These are phyloP conservation scores for Myotis pilosus DNA, from an alignment of 2,797 vertebrate species.

Conservation along the genomic window DNA sequence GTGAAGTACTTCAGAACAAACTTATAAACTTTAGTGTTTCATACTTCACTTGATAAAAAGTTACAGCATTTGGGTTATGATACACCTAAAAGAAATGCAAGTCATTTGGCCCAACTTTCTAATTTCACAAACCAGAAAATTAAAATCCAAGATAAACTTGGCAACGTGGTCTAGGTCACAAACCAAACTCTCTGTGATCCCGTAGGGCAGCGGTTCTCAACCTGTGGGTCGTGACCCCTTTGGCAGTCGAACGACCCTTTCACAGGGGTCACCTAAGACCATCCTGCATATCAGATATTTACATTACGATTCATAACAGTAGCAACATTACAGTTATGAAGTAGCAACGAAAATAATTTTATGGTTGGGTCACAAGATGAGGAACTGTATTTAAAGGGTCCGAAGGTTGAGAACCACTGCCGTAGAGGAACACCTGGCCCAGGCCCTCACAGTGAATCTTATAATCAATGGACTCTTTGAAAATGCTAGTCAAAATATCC, in stretches of 20 bases:
- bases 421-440: background rate
- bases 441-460: background rate
- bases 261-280: no score
- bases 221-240: no score
- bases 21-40: background rate
- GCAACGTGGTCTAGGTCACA: background rate
- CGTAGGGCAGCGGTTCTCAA: no score
- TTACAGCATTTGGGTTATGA: background rate
- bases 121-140: constrained; percentile 35
- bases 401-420: no score
- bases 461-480: background rate
- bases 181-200: background rate
- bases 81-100: background rate
- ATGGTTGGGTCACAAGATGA: no score
- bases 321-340: no score
- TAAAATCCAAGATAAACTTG: background rate
- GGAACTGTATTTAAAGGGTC: no score
- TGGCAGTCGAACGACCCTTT: no score
- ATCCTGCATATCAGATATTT: no score
- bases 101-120: background rate
- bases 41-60: background rate
- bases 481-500: background rate
- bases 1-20: background rate
- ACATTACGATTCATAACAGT: no score
- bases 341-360: no score